Evolutionary conservation across 1,140 invertebrate genomes (phyloP), one percentile per base, ranked within the genome.

Genomic region (Planococcus citri): DNA sequence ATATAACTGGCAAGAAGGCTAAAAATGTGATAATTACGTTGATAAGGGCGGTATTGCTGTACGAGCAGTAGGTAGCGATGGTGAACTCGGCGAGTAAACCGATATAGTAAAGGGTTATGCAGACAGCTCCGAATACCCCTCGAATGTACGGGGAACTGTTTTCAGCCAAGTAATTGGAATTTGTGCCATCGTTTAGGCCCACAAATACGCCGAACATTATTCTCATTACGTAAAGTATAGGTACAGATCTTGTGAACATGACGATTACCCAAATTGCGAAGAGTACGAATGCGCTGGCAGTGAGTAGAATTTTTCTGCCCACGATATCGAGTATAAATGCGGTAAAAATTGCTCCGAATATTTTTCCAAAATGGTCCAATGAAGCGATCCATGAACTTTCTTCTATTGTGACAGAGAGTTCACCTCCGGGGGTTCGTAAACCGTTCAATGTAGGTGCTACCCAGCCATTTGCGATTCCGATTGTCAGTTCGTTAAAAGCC

Each of bases 101-200:
- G n/a, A 89, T 72, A 9, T 84, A 84, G 37, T 88, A 84, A 75
- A 89, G 89, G 8, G 92, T 78, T 76, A 94, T 90, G 72, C 93
- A 84, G 69, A 90, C 86, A 0, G 91, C 90, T 8, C 91, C 91
- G 0, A 74, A 68, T 1, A 73, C 70, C 1, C 74, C 74, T 27
- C 74, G 69, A 1, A 70, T 78, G 6, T 68, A 27, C 10, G 71
- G 25, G 1, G 70, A 61, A 29, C 71, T 86, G 37, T 92, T 91
- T 80, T 94, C 91, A 33, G 89, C 90, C 70, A 90, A 84, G 77
- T 94, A 95, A 82, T 93, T 87, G 0, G 90, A 90, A 1, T 86
- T 81, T 14, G 86, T 83, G 0, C 90, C 88, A 76, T 90, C 91
- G 0, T 87, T 80, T 73, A 89, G 83, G 0, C 90, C 88, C 6